These are phyloP conservation scores for Mystacides longicornis DNA, from an alignment of 2,888 invertebrate species.

Conservation along the genomic window DNA sequence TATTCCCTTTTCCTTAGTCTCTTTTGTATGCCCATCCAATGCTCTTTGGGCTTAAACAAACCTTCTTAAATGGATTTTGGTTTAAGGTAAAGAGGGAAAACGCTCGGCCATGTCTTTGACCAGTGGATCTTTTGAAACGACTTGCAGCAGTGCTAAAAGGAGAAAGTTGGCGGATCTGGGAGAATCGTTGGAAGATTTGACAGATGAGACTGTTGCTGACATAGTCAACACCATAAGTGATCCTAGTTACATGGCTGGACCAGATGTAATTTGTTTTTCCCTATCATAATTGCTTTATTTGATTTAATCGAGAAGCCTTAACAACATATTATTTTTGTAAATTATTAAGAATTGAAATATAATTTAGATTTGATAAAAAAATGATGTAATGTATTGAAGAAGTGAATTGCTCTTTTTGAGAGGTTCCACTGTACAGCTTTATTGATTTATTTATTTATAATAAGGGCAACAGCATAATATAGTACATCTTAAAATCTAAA, in stretches of 20 bases:
- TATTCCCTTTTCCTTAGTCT: neutral
- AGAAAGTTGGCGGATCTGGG: constrained; percentile 33
- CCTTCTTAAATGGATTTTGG: neutral
- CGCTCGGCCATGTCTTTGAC: constrained; percentile 15
- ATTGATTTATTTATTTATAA: too few species aligned
- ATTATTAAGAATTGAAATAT: too few species aligned
- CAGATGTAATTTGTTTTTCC: too few species aligned
- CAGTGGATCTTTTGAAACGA: constrained; percentile 7
- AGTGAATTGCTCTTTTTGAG: too few species aligned
- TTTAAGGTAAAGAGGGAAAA: constrained; percentile 19
- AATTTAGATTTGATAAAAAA: too few species aligned
- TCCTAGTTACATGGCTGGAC: constrained; percentile 76
- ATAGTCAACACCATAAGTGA: constrained; percentile 78
- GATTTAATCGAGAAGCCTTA: too few species aligned
- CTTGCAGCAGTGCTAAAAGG: constrained; percentile 35
- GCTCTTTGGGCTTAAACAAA: neutral
- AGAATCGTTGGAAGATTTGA: constrained; percentile 59
- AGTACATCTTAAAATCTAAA: too few species aligned
- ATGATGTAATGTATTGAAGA: too few species aligned
- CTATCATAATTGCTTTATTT: too few species aligned
- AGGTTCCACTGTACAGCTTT: too few species aligned
- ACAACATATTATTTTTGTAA: too few species aligned
- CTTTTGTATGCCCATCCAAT: neutral
- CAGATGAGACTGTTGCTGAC: constrained; percentile 70
- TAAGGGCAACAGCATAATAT: too few species aligned